Evolutionary conservation across 2,113 vertebrate genomes (phyloP).

Genomic region (Orycteropus afer): DNA sequence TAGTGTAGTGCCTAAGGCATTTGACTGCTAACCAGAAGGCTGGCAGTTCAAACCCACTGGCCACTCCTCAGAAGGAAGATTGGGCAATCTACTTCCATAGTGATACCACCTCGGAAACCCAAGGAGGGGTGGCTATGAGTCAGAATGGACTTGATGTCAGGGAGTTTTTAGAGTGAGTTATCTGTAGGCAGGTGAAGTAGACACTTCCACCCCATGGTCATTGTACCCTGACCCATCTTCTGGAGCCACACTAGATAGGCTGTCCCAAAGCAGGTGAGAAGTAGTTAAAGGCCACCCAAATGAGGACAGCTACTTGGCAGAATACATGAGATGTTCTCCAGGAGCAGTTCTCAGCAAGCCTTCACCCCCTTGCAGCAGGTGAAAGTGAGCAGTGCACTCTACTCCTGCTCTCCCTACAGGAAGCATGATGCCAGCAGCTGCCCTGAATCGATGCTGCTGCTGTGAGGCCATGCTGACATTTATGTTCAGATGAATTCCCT

Average conservation of each 20-base stretch:
- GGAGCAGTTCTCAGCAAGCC: neutral
- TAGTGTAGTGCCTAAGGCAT: too few species aligned
- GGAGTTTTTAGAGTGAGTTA: too few species aligned
- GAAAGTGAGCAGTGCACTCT: fast-evolving
- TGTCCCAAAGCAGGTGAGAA: neutral
- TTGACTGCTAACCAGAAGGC: too few species aligned
- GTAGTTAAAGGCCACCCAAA: neutral
- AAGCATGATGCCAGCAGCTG: fast-evolving
- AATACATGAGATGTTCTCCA: neutral
- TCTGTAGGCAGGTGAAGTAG: neutral
- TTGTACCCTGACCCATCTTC: neutral
- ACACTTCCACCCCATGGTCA: fast-evolving
- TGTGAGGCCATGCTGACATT: neutral
- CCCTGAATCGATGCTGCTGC: neutral
- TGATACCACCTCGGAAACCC: too few species aligned
- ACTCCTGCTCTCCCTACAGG: neutral
- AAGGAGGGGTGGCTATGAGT: too few species aligned
- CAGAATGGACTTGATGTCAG: too few species aligned
- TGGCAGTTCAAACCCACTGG: too few species aligned
- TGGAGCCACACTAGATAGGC: too few species aligned
- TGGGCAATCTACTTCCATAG: too few species aligned
- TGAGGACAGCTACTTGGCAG: neutral
- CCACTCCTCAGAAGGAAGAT: too few species aligned
- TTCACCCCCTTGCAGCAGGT: fast-evolving
- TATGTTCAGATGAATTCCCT: neutral